phyloP scores from a whole-genome alignment of 1,140 invertebrate species.

The Ganaspis sp. region DNA sequence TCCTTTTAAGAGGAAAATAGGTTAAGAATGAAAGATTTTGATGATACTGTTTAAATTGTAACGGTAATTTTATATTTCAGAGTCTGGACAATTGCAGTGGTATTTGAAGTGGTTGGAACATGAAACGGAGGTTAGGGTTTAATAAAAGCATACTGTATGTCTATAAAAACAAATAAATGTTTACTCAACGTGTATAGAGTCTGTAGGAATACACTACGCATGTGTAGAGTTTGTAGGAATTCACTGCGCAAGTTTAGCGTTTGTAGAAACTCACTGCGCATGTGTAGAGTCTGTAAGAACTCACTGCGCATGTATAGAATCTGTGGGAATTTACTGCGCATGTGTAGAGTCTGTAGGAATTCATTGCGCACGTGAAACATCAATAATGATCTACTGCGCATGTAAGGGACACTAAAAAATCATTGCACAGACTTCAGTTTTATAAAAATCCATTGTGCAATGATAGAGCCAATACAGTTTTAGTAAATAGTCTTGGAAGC shows the following conservation, averaged over 20 bases:
- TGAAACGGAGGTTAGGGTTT: too few relatives aligned
- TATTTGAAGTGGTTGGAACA: too few relatives aligned
- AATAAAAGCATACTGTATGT: too few relatives aligned
- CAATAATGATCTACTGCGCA: not conserved
- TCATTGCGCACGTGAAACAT: too few relatives aligned
- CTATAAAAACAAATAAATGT: not conserved
- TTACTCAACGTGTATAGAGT: not conserved
- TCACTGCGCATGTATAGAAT: not conserved
- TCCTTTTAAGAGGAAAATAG: not conserved
- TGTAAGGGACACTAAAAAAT: too few relatives aligned
- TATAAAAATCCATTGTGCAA: not conserved
- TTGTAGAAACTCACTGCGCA: too few relatives aligned
- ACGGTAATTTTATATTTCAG: not conserved
- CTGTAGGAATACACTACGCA: too few relatives aligned
- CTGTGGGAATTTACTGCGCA: not conserved
- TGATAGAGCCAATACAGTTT: not conserved
- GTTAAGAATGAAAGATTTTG: not conserved
- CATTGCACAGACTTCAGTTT: not conserved
- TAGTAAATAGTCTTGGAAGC: too few relatives aligned
- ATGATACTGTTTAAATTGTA: not conserved
- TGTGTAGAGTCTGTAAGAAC: not conserved
- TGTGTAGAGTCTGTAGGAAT: not conserved
- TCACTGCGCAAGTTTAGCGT: not conserved
- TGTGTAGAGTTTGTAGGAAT: too few relatives aligned
- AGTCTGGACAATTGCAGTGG: not conserved